A percentile compares a stretch with the other conserved stretches of the same genome.
These are phyloP conservation scores for Protophormia terraenovae DNA, from an alignment of 2,888 invertebrate genomes.

Conservation along the genomic window DNA sequence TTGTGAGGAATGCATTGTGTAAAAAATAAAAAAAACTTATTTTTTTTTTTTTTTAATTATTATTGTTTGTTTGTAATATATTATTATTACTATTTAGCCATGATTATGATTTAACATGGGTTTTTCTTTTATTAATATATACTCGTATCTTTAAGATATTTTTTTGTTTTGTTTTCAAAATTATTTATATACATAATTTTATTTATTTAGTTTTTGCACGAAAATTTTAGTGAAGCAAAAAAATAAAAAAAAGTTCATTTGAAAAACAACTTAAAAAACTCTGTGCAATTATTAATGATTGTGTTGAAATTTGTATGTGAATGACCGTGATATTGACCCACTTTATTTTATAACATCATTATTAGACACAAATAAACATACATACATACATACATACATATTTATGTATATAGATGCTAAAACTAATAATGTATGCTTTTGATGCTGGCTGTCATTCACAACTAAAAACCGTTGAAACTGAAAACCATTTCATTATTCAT, in stretches of 20 bases:
- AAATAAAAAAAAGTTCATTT: constrained; percentile 13
- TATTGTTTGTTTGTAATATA: constrained; percentile 1
- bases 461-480: constrained; percentile 35
- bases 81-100: constrained; percentile 45
- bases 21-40: constrained; percentile 1
- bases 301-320: constrained; percentile 47
- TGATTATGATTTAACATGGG: constrained; percentile 51
- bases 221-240: neutral
- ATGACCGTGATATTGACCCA: constrained; percentile 68
- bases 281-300: constrained; percentile 55
- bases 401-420: neutral
- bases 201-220: constrained; percentile 7
- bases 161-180: neutral
- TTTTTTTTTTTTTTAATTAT: neutral
- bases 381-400: neutral
- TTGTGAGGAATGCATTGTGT: constrained; percentile 16
- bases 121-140: constrained; percentile 22
- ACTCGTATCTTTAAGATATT: neutral
- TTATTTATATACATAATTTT: neutral
- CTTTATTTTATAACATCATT: constrained; percentile 43
- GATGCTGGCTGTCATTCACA: constrained; percentile 43
- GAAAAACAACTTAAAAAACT: neutral
- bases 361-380: neutral
- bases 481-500: constrained; percentile 17
- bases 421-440: neutral